phyloP scores from a whole-genome alignment of 2,113 vertebrate species.

The Rhegmatorhina hoffmannsi region DNA sequence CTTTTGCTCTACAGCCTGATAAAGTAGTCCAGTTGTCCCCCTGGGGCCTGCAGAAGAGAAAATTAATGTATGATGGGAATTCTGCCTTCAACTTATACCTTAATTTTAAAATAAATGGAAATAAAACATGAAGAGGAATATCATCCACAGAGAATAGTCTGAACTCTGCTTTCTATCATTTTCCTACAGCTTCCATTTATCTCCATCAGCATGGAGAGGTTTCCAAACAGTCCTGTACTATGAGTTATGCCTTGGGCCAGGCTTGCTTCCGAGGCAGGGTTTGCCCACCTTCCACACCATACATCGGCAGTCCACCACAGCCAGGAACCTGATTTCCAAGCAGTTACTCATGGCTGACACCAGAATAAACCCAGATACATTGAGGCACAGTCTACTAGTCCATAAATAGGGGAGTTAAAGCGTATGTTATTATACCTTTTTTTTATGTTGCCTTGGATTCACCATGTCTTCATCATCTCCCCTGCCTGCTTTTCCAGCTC shows the following conservation, averaged over 20 bases:
- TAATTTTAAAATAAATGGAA: slow-evolving; percentile 65
- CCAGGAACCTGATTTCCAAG: neutral
- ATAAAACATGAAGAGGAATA: slow-evolving; percentile 52
- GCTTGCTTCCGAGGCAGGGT: neutral
- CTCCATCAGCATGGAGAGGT: neutral
- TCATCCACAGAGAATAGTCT: slow-evolving; percentile 4
- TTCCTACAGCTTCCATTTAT: slow-evolving; percentile 23
- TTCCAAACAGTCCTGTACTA: neutral
- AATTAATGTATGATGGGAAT: slow-evolving; percentile 34
- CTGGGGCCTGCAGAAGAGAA: neutral
- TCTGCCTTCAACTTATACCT: slow-evolving; percentile 23
- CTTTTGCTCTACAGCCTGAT: neutral
- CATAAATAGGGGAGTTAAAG: neutral
- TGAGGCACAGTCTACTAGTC: neutral
- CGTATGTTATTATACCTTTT: neutral
- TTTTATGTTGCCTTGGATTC: neutral
- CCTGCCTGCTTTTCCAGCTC: neutral
- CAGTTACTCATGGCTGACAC: neutral
- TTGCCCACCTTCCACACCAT: neutral
- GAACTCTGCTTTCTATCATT: slow-evolving; percentile 30
- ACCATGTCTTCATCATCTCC: neutral
- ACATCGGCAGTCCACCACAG: neutral
- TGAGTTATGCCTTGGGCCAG: neutral
- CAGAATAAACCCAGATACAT: neutral
- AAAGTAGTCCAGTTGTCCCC: slow-evolving; percentile 12